Percentiles rank a stretch among this genome's conserved stretches.
Evolutionary conservation across 2,888 invertebrate species (phyloP).

Genomic region (Cacoxenus indagator): DNA sequence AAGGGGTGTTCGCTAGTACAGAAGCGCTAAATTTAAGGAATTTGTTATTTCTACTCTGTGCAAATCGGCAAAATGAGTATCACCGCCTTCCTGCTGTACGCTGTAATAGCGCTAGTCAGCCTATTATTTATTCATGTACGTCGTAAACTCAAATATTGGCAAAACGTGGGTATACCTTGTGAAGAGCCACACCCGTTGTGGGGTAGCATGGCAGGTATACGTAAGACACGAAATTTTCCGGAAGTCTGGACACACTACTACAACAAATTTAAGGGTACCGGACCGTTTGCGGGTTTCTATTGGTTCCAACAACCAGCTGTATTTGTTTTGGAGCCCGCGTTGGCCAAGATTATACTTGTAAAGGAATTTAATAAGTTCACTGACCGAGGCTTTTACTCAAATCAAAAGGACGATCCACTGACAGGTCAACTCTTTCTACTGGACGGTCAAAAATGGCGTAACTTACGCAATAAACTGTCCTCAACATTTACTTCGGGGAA

Average conservation of each 20-base stretch:
- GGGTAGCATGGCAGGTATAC: slow-evolving; percentile 37
- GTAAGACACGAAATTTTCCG: slow-evolving; percentile 28
- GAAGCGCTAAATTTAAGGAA: too few relatives aligned
- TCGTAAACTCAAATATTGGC: not conserved
- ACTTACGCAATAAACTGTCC: slow-evolving; percentile 60
- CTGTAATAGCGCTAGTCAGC: not conserved
- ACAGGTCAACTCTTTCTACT: slow-evolving; percentile 65
- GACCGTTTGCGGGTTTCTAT: slow-evolving; percentile 58
- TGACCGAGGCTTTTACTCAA: slow-evolving; percentile 58
- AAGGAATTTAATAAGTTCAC: slow-evolving; percentile 63
- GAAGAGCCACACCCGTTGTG: slow-evolving; percentile 38
- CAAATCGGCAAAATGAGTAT: slow-evolving; percentile 5
- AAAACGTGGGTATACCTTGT: not conserved
- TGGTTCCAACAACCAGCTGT: slow-evolving; percentile 46
- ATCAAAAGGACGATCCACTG: slow-evolving; percentile 66
- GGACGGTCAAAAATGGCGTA: slow-evolving; percentile 68
- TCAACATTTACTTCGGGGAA: slow-evolving; percentile 67
- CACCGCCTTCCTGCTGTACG: not conserved
- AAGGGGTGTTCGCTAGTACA: too few relatives aligned
- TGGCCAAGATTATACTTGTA: slow-evolving; percentile 55
- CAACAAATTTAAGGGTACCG: slow-evolving; percentile 35
- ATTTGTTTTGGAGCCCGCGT: slow-evolving; percentile 53
- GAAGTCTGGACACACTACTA: slow-evolving; percentile 35
- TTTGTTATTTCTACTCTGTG: too few relatives aligned
- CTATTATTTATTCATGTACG: not conserved